These are phyloP conservation scores for Sciaenops ocellatus DNA, from an alignment of 2,797 vertebrate genomes.

Conservation along the genomic window DNA sequence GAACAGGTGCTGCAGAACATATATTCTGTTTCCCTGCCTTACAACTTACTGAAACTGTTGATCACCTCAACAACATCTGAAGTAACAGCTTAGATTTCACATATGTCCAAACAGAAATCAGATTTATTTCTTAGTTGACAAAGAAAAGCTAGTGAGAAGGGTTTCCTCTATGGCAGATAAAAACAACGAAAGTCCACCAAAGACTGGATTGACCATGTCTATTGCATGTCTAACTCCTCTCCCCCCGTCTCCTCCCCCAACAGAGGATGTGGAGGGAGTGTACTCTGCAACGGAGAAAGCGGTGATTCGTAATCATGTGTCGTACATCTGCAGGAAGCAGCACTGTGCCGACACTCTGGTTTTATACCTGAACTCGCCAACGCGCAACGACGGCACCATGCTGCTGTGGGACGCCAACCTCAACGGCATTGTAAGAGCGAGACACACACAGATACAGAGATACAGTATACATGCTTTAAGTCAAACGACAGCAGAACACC, in stretches of 20 bases:
- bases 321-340: conserved; percentile 87
- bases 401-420: conserved; percentile 88
- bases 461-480: not conserved
- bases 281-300: conserved; percentile 87
- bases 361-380: conserved; percentile 88
- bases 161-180: not conserved
- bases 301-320: conserved; percentile 86
- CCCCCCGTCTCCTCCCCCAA: not conserved
- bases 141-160: not conserved
- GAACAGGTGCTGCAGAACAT: not conserved
- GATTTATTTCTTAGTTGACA: not conserved
- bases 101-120: not conserved
- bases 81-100: not conserved
- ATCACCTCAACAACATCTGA: no score
- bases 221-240: not conserved
- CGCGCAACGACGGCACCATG: conserved; percentile 87
- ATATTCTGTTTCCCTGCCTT: no score
- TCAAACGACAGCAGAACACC: not conserved
- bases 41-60: no score
- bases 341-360: conserved; percentile 88
- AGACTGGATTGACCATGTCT: not conserved
- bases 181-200: conserved; percentile 3
- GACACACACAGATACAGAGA: not conserved
- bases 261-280: conserved; percentile 81
- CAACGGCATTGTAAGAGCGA: conserved; percentile 84